Conservation (phyloP, 2,888 invertebrate species). For the Brachyptera putata region DNA sequence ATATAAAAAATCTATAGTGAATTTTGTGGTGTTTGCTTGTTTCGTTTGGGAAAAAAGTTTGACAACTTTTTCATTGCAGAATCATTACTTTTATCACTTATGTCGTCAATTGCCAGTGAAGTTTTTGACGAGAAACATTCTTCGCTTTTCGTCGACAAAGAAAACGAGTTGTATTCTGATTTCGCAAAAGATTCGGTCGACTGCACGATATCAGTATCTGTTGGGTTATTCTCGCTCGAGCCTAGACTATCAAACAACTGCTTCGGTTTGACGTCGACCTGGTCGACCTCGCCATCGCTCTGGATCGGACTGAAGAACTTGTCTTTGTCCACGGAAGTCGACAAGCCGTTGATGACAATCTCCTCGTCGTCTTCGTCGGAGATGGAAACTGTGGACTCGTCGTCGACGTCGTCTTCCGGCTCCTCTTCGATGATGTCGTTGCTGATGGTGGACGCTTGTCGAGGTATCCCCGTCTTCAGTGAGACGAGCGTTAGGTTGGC, state of each 20-base stretch:
- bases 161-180: background rate
- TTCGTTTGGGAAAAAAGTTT: background rate
- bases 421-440: slow-evolving; percentile 12
- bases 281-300: too few species aligned
- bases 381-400: background rate
- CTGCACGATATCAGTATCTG: too few species aligned
- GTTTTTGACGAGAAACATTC: background rate
- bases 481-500: background rate
- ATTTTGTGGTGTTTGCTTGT: too few species aligned
- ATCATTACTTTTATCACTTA: background rate
- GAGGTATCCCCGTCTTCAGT: background rate
- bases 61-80: background rate
- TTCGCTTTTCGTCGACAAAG: background rate
- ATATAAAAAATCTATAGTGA: too few species aligned
- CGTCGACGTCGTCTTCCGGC: background rate
- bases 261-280: too few species aligned
- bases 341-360: too few species aligned
- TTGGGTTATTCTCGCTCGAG: too few species aligned
- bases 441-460: background rate
- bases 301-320: too few species aligned
- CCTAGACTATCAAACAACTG: too few species aligned
- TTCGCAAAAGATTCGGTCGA: too few species aligned
- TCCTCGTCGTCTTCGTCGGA: background rate
- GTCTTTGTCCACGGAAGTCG: background rate
- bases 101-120: too few species aligned